Evolutionary conservation across 2,888 invertebrate species (phyloP).

Genomic region (Chymomyza caudatula): DNA sequence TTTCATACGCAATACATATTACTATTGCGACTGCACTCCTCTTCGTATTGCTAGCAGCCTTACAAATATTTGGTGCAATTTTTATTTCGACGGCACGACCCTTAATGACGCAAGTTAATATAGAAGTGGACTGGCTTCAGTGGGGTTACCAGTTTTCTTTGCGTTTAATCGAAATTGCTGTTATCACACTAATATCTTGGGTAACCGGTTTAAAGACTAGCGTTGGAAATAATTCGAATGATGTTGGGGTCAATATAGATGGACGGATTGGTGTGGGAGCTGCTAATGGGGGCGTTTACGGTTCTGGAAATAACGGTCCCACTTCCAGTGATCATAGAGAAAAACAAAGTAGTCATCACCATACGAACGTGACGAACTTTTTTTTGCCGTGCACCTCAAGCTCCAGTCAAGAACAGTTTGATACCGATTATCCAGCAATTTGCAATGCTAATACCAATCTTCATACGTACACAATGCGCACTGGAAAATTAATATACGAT

Average conservation of each 20-base stretch:
- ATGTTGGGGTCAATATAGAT: constrained; percentile 42
- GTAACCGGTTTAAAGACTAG: constrained; percentile 87
- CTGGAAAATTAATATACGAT: constrained; percentile 88
- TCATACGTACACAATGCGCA: constrained; percentile 88
- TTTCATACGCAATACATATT: constrained; percentile 92
- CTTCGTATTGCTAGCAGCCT: constrained; percentile 88
- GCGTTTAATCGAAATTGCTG: constrained; percentile 90
- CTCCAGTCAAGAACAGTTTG: constrained; percentile 90
- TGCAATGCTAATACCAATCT: constrained; percentile 92
- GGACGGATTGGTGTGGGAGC: constrained; percentile 30
- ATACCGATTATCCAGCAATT: constrained; percentile 90
- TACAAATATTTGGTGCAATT: constrained; percentile 90
- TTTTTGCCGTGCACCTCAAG: constrained; percentile 90
- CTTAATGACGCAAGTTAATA: constrained; percentile 73
- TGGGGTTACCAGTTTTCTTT: constrained; percentile 94
- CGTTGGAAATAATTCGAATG: constrained; percentile 74
- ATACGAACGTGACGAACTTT: constrained; percentile 83
- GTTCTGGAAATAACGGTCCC: constrained; percentile 19
- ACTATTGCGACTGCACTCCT: constrained; percentile 91
- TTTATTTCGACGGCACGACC: constrained; percentile 80
- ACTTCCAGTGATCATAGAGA: constrained; percentile 82
- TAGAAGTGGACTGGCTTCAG: constrained; percentile 90
- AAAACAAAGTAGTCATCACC: constrained; percentile 79
- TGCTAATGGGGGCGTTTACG: constrained; percentile 11
- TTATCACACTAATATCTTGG: constrained; percentile 91